These are phyloP conservation scores for Notoglanidium macrostoma DNA, from an alignment of 2,797 vertebrate genomes.

Conservation along the genomic window DNA sequence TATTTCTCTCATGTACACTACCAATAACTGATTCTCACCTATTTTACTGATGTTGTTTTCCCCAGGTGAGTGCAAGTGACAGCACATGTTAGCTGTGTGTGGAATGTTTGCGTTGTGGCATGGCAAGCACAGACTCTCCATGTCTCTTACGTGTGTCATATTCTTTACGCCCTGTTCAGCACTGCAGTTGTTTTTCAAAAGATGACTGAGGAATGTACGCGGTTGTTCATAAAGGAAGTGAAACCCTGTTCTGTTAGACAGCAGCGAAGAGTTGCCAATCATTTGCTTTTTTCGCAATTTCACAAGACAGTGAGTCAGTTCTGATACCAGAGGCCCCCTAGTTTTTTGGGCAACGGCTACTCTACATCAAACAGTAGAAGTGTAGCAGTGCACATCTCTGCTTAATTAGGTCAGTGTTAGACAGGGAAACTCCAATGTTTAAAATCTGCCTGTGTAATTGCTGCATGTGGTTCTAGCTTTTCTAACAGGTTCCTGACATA, in stretches of 20 bases:
- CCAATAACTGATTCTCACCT: not conserved
- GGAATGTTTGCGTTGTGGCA: constrained; percentile 31
- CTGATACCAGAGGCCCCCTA: not conserved
- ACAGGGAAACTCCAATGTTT: constrained; percentile 57
- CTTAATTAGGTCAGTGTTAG: constrained; percentile 22
- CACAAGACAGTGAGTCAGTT: constrained; percentile 39
- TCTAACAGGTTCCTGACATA: constrained; percentile 46
- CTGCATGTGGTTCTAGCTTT: constrained; percentile 43
- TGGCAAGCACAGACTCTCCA: constrained; percentile 12
- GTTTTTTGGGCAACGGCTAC: constrained; percentile 13
- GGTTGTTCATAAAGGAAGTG: constrained; percentile 69
- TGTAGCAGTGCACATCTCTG: constrained; percentile 1
- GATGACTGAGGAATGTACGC: constrained; percentile 53
- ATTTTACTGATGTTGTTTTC: not conserved
- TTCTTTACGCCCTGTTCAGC: constrained; percentile 59
- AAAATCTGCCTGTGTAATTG: constrained; percentile 63
- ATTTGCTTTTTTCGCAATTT: constrained; percentile 36
- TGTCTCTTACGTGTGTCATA: constrained; percentile 9
- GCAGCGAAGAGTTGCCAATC: constrained; percentile 25
- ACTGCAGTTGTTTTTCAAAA: constrained; percentile 48
- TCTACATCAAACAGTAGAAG: not conserved
- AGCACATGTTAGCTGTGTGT: constrained; percentile 8
- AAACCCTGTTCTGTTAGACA: constrained; percentile 68
- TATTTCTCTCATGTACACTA: not conserved
- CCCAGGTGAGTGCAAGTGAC: constrained; percentile 12